Percentiles rank a stretch among this genome's conserved stretches.
Evolutionary conservation across 2,797 vertebrate species (phyloP).

Genomic region (Danio kyathit): DNA sequence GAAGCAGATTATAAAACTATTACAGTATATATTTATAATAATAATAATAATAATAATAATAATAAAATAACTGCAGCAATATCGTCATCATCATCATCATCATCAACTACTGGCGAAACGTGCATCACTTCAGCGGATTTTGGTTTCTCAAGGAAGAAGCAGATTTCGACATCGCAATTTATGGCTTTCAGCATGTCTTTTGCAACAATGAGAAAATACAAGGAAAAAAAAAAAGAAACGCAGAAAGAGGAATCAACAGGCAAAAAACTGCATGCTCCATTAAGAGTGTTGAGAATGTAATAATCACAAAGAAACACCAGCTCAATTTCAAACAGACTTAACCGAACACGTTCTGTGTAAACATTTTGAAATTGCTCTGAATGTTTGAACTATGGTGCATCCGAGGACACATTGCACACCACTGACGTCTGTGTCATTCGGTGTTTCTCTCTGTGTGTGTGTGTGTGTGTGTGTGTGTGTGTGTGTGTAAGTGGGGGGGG

Average conservation of each 20-base stretch:
- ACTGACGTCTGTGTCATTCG: slow-evolving; percentile 27
- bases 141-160: neutral
- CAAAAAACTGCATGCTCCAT: neutral
- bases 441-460: slow-evolving; percentile 2
- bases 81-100: too few species aligned
- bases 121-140: too few species aligned
- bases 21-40: too few species aligned
- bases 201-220: neutral
- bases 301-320: slow-evolving; percentile 13
- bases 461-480: slow-evolving; percentile 21
- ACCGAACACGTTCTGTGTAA: slow-evolving; percentile 3
- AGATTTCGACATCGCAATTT: slow-evolving; percentile 8
- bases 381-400: slow-evolving; percentile 31
- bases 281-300: slow-evolving; percentile 23
- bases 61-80: too few species aligned
- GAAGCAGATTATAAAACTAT: too few species aligned
- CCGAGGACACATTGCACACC: slow-evolving; percentile 39
- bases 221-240: slow-evolving; percentile 2
- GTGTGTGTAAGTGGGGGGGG: neutral
- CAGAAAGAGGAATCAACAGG: neutral
- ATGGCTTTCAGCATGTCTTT: neutral
- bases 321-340: slow-evolving; percentile 19
- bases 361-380: slow-evolving; percentile 37
- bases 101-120: too few species aligned
- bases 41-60: too few species aligned